These are phyloP conservation scores for Trachymyrmex cornetzi DNA, from an alignment of 1,140 invertebrate species.

Conservation along the genomic window DNA sequence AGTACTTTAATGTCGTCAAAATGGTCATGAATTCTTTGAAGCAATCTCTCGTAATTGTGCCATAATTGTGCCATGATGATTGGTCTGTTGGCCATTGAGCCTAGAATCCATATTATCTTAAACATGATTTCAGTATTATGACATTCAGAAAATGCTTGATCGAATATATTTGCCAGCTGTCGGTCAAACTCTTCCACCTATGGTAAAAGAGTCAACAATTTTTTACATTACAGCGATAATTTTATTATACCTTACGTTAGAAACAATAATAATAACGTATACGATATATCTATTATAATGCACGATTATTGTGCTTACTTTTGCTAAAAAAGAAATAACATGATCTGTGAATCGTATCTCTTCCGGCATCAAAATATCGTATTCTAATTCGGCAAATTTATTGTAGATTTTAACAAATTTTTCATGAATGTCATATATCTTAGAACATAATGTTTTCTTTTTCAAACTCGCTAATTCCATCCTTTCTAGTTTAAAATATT, in stretches of 20 bases:
- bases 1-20: constrained; percentile 89
- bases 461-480: constrained; percentile 94
- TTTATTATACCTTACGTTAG: neutral
- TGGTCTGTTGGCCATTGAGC: constrained; percentile 90
- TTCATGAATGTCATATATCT: constrained; percentile 88
- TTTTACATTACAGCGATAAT: neutral
- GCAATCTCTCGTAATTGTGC: constrained; percentile 88
- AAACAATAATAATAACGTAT: neutral
- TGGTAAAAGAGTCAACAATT: constrained; percentile 62
- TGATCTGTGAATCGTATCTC: constrained; percentile 88
- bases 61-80: constrained; percentile 90
- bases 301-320: constrained; percentile 60
- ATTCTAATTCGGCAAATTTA: constrained; percentile 90
- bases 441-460: constrained; percentile 89
- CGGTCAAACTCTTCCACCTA: constrained; percentile 91
- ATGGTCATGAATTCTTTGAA: constrained; percentile 89
- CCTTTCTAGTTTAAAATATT: constrained; percentile 95
- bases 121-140: constrained; percentile 89
- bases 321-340: constrained; percentile 83
- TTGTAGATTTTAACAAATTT: constrained; percentile 91
- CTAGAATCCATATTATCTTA: constrained; percentile 92
- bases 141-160: constrained; percentile 92
- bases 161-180: constrained; percentile 91
- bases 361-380: constrained; percentile 91
- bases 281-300: neutral